Conservation (phyloP, 2,888 invertebrate species). For the Amblyjoppa fuscipennis region DNA sequence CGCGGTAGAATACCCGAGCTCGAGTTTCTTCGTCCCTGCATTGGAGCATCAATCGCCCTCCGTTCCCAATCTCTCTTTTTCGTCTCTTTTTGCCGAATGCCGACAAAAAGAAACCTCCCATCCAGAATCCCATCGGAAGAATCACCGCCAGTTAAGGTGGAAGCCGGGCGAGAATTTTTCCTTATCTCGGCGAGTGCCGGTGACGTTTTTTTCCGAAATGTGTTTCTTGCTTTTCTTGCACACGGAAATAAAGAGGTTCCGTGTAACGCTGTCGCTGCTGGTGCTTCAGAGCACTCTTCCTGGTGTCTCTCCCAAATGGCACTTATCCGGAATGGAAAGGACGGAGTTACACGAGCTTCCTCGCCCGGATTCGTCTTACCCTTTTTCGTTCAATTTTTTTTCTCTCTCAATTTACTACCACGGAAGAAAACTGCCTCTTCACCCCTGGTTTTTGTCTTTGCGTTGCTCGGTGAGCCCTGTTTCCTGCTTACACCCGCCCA, state of each 20-base stretch:
- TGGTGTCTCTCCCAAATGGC: constrained; percentile 33
- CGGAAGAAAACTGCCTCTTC: neutral
- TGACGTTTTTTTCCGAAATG: constrained; percentile 6
- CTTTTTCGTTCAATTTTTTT: neutral
- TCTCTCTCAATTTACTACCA: neutral
- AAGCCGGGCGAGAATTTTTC: neutral
- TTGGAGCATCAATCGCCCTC: neutral
- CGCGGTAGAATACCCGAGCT: neutral
- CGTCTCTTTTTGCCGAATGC: neutral
- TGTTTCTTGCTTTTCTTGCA: neutral
- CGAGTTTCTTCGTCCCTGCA: neutral
- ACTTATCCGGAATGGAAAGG: constrained; percentile 55
- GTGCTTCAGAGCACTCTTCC: constrained; percentile 15
- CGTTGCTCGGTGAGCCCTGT: neutral
- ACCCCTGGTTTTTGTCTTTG: neutral
- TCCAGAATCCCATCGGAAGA: constrained; percentile 19
- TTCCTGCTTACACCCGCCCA: neutral
- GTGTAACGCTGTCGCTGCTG: constrained; percentile 6
- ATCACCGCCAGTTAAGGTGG: constrained; percentile 31
- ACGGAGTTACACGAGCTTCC: constrained; percentile 21
- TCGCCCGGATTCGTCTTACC: neutral
- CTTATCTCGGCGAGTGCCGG: constrained; percentile 4
- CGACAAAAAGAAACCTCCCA: constrained; percentile 2
- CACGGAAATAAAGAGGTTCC: constrained; percentile 29
- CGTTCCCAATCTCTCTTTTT: neutral